Base-by-base conservation (phyloP, 2,797 vertebrate species). In the Arnoldichthys spilopterus region DNA sequence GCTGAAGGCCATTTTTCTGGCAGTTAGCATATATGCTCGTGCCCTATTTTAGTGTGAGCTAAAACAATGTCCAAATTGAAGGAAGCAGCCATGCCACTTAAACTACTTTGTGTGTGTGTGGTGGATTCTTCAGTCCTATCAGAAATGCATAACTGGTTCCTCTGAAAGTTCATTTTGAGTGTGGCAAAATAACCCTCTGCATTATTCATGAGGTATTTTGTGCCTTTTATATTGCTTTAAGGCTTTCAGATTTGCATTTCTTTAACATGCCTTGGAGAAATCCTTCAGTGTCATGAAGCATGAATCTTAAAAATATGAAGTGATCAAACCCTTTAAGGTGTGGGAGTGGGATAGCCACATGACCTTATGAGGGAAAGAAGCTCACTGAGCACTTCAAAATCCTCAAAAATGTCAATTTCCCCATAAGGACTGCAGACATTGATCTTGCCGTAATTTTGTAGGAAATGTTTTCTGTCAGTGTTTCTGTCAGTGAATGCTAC, bases 141-240 rank as follows among this genome's bases (percentile, higher is more conserved):
- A 83, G 74, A 88, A 85, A 91, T 87, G 81, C 72, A 87, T 84
- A 85, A 86, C 79, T 82, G 82, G 85, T 85, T 79, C 84, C 78
- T 82, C 77, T 80, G 62, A 86, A 89, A 90, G 84, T 87, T 89
- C 74, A 85, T 86, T 89, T 87, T 85, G 37, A 85, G 83, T 84
- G 77, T 74, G 82, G 86, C 78, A 85, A 86, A 90, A 89, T 85
- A 88, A 83, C 82, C 84, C 77, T 76, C 76, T 88, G 82, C 82
- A 88, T 88, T 83, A 89, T 87, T 85, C 86, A 87, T 87, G 68
- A 86, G 53, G 28, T 85, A 85, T 85, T 83, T 72, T 87, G 67
- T 83, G 86, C 72, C 80, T 87, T 89, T 86, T 85, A 86, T 83
- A 78, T 85, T 80, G 77, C 81, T 88, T 85, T 86, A 87, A 87